Percentiles rank a stretch among this genome's conserved stretches.
Conservation (phyloP, 2,888 invertebrate genomes). For the Linnaemya tessellans region DNA sequence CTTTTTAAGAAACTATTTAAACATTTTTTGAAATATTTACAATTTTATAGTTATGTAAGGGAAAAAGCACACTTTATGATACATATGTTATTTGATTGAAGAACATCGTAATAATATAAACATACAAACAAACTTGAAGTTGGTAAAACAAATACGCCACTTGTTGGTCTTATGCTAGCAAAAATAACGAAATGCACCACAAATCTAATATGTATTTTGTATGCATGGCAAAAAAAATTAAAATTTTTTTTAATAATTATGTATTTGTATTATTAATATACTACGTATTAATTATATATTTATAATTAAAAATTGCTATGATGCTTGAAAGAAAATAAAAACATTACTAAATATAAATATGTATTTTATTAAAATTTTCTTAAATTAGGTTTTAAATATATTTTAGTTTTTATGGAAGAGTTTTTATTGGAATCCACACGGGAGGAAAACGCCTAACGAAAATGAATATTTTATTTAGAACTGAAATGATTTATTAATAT, state of each 20-base stretch:
- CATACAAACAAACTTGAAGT: constrained; percentile 18
- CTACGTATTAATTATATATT: background rate
- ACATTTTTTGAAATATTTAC: constrained; percentile 66
- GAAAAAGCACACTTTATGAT: constrained; percentile 33
- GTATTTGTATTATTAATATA: background rate
- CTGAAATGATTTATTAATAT: too few relatives aligned
- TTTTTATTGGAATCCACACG: background rate
- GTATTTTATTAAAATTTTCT: constrained; percentile 10
- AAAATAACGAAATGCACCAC: constrained; percentile 55
- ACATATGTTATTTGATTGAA: constrained; percentile 46
- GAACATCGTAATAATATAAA: constrained; percentile 18
- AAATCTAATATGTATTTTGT: constrained; percentile 2
- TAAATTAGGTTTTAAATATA: too few relatives aligned
- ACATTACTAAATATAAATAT: background rate
- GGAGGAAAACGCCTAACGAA: background rate
- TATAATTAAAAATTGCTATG: background rate
- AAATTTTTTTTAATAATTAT: background rate
- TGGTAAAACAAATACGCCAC: constrained; percentile 9
- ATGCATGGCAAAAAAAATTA: background rate
- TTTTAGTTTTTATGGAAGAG: too few relatives aligned
- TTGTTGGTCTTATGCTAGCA: constrained; percentile 19
- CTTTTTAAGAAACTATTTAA: constrained; percentile 21
- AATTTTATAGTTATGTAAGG: constrained; percentile 52
- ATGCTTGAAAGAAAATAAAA: constrained; percentile 33
- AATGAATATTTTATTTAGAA: too few relatives aligned